Base-by-base conservation (phyloP, 2,888 invertebrate species). In the Trissolcus brochymenae region DNA sequence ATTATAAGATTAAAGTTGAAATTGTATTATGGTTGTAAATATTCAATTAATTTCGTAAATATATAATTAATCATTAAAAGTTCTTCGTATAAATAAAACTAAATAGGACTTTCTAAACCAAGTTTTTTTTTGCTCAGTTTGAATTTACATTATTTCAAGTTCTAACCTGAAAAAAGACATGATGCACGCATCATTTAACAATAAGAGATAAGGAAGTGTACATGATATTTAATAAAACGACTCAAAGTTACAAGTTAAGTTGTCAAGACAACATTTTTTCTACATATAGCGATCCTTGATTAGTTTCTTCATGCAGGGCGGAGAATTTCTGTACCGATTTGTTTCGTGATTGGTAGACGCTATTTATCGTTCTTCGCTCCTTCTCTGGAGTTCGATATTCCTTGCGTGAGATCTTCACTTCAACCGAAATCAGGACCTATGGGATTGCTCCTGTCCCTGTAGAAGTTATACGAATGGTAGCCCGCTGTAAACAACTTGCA, bases 171-270 rank as follows among this genome's bases (percentile, higher is more conserved):
- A n/a, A n/a, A n/a, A n/a, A n/a, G n/a, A n/a, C n/a, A n/a, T n/a
- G n/a, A n/a, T n/a, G n/a, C n/a, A n/a, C n/a, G n/a, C n/a, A n/a
- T n/a, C n/a, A n/a, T n/a, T n/a, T n/a, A n/a, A n/a, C n/a, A n/a
- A 35, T 35, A 35, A 67, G 56, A 35, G 54, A 51, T 49, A 60
- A 60, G 61, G 53, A 66, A 21, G 51, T 73, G 73, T 73, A 72
- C 66, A 65, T 57, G 57, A 41, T 73, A 66, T 60, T 73, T 73
- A 73, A 73, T 73, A 73, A 73, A 73, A 65, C 50, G 43, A 62
- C 40, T 62, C 62, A 64, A 64, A 46, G 46, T 59, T 57, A 46
- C 35, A 9, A 41, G 13, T n/a, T n/a, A n/a, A n/a, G n/a, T n/a
- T 59, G 11, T 51, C 35, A 51, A 16, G 16, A 14, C 6, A 46